These are phyloP conservation scores for Centropyge bicolor DNA, from an alignment of 2,797 vertebrate genomes.

Conservation along the genomic window DNA sequence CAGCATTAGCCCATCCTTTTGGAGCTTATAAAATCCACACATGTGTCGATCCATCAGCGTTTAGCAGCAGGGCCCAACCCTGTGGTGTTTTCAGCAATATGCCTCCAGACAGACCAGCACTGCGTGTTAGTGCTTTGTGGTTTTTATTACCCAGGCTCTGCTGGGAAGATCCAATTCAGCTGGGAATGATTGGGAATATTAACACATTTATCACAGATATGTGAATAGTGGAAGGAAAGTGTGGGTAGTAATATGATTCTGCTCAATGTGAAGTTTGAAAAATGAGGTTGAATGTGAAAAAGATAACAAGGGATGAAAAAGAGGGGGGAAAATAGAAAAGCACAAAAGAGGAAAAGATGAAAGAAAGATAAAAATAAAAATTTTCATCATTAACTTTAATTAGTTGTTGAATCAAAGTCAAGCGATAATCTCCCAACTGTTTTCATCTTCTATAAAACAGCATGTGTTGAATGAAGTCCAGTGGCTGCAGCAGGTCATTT, in stretches of 20 bases:
- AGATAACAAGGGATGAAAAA: neutral
- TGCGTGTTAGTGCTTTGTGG: conserved; percentile 35
- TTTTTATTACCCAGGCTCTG: conserved; percentile 61
- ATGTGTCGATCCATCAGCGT: conserved; percentile 60
- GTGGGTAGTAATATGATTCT: conserved; percentile 25
- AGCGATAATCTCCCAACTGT: conserved; percentile 9
- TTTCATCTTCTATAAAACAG: conserved; percentile 3
- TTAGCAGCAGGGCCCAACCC: conserved; percentile 40
- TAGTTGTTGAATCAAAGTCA: neutral
- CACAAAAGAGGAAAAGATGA: neutral
- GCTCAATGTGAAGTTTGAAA: conserved; percentile 6
- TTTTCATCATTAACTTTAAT: neutral
- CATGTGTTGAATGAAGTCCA: neutral
- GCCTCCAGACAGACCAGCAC: conserved; percentile 42
- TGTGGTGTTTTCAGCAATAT: conserved; percentile 46
- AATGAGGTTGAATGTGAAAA: neutral
- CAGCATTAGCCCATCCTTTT: conserved; percentile 23
- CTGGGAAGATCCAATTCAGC: conserved; percentile 45
- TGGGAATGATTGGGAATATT: conserved; percentile 52
- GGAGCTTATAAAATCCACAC: conserved; percentile 61
- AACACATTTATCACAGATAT: conserved; percentile 61
- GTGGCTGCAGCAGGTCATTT: conserved; percentile 16
- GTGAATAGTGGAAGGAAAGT: neutral
- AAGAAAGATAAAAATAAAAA: neutral
- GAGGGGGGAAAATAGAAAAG: neutral